Base-by-base conservation (phyloP, 2,797 vertebrate genomes). In the Alca torda region DNA sequence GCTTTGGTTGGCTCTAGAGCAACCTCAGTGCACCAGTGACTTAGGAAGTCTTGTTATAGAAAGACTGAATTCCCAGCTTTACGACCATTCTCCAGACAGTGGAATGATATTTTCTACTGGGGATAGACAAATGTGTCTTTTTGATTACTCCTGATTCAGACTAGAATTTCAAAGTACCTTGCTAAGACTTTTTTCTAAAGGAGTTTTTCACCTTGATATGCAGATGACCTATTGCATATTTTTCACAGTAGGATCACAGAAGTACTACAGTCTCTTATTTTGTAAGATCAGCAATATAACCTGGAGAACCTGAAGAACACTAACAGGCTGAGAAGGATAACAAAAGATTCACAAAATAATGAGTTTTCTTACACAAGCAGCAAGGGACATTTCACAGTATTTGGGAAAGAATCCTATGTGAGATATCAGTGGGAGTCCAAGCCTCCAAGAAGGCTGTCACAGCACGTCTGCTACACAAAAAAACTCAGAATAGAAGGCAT, bases 1-100 rank as follows among this genome's bases (percentile, higher is more conserved):
- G 48, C 45, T 48, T 28, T 28, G 35, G 13, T 5, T n/a, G 26
- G 73, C 35, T 51, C n/a, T 23, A 50, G 48, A 53, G 37, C 31
- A 87, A 70, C 23, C 35, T 53, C 46, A 45, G 56, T 10, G 16
- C 20, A 50, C 13, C 43, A 73, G 15, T 37, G 60, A 48, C 75
- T 28, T 12, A 12, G 3, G 14, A 11, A 48, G 21, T 48, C 46
- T 48, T 13, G 46, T 39, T 23, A 33, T 4, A 67, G 60, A 11
- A 69, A n/a, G 19, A 13, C 1, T 23, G 41, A 26, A 26, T 5
- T 43, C 10, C 5, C 60, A 43, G 53, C 37, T 51, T 43, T 25
- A 28, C 0, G 1, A 26, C 33, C 24, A 3, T 4, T n/a, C 54
- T 37, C n/a, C 46, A n/a, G 50, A 20, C n/a, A 61, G 3, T 3